Conservation (phyloP, 2,113 vertebrate genomes). For the Lepidiolamprologus cunningtoni region DNA sequence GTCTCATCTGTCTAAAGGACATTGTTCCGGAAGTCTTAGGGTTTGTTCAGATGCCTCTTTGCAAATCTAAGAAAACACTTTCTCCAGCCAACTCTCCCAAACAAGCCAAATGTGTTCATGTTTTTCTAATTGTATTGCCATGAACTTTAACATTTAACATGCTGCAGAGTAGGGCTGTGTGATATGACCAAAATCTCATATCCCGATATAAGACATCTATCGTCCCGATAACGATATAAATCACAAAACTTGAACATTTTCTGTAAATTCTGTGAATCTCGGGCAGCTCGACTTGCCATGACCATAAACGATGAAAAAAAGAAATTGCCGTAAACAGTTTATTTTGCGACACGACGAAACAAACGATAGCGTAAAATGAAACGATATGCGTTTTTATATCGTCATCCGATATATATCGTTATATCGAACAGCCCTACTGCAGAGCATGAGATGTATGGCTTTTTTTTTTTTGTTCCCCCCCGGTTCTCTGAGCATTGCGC, state of each 20-base stretch:
- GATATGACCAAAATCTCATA: not conserved
- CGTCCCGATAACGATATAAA: not conserved
- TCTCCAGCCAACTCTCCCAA: not conserved
- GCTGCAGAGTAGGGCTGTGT: not conserved
- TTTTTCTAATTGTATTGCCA: not conserved
- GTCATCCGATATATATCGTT: not conserved
- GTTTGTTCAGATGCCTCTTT: not conserved
- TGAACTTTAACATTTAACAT: not conserved
- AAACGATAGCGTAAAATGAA: not conserved
- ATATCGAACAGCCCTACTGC: not conserved
- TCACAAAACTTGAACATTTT: not conserved
- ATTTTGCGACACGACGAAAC: not conserved
- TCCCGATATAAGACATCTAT: not conserved
- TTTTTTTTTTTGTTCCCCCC: not conserved
- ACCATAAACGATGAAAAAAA: not conserved
- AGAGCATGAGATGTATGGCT: not conserved
- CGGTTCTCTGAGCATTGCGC: not conserved
- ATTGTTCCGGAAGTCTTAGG: not conserved
- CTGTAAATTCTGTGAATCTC: not conserved
- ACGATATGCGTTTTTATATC: rapidly evolving
- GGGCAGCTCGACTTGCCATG: not conserved
- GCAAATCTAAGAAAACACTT: not conserved
- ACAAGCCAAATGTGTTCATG: not conserved
- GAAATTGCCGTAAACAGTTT: not conserved
- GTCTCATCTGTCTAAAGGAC: not conserved